Percentiles rank a stretch among this genome's conserved stretches.
Conservation (phyloP, 2,113 vertebrate genomes). For the Crotalus horridus region DNA sequence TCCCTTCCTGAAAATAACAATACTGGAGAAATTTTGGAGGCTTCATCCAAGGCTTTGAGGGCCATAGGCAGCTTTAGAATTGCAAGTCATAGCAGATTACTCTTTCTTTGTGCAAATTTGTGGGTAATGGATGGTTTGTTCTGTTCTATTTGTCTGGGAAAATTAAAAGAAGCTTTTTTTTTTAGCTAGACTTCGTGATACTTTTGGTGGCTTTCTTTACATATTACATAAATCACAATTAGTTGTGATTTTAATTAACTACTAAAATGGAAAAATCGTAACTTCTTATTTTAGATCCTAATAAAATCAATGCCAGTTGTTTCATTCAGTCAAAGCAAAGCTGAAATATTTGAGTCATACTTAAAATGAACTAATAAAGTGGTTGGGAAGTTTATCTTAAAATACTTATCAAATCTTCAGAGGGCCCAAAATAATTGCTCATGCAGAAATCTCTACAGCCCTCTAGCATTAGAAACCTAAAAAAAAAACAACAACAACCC, state of each 20-base stretch:
- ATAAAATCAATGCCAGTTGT: background rate
- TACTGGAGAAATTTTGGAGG: background rate
- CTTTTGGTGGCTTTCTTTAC: background rate
- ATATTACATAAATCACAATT: background rate
- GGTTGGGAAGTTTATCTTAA: background rate
- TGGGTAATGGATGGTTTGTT: background rate
- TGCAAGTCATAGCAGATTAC: background rate
- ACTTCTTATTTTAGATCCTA: background rate
- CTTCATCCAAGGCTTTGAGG: background rate
- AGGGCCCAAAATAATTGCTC: background rate
- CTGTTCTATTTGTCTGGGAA: background rate
- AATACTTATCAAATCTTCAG: background rate
- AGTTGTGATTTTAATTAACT: background rate
- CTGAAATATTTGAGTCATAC: background rate
- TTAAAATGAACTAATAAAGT: background rate
- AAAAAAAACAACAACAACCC: background rate
- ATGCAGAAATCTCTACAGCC: background rate
- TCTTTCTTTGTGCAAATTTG: background rate
- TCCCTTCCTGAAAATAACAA: background rate
- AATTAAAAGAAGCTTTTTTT: background rate
- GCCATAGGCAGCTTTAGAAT: background rate
- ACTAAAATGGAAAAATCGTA: background rate
- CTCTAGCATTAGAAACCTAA: background rate
- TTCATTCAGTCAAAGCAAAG: background rate
- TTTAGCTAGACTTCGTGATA: background rate